Evolutionary conservation across 2,797 vertebrate species (phyloP).

Genomic region (Hozukius guyotensis): DNA sequence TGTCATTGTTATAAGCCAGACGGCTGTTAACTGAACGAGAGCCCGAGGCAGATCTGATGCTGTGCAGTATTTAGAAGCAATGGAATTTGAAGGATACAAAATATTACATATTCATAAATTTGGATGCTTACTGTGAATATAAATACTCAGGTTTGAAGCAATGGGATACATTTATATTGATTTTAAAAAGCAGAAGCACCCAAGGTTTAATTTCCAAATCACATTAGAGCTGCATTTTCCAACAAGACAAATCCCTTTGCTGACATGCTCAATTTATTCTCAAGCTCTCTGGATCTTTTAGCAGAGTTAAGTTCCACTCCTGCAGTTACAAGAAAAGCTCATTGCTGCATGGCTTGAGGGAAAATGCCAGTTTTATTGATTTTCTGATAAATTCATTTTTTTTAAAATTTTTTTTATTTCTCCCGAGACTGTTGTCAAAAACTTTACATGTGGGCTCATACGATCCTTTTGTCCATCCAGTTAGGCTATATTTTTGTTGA

Average conservation of each 20-base stretch:
- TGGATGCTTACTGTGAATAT: not conserved
- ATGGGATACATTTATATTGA: not conserved
- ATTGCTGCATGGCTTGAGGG: not conserved
- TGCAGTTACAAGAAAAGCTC: not conserved
- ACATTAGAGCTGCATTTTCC: slow-evolving; percentile 3
- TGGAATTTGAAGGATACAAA: not conserved
- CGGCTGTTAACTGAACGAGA: slow-evolving; percentile 26
- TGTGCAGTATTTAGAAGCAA: not conserved
- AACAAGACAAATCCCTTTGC: slow-evolving; percentile 7
- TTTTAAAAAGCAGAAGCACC: not conserved
- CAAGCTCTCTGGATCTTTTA: not conserved
- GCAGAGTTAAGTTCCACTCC: not conserved
- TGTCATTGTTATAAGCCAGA: slow-evolving; percentile 57
- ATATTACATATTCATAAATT: not conserved
- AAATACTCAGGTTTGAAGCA: not conserved
- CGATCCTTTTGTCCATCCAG: not conserved
- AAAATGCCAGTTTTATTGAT: slow-evolving; percentile 11
- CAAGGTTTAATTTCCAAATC: slow-evolving; percentile 7
- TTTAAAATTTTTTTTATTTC: not conserved
- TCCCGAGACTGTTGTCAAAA: slow-evolving; percentile 7
- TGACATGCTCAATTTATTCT: slow-evolving; percentile 29
- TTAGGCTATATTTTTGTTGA: not conserved
- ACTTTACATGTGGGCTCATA: not conserved
- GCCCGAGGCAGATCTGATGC: not conserved
- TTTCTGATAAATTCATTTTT: not conserved